phyloP scores from a whole-genome alignment of 2,888 invertebrate species.

The Entomobrya proxima region DNA sequence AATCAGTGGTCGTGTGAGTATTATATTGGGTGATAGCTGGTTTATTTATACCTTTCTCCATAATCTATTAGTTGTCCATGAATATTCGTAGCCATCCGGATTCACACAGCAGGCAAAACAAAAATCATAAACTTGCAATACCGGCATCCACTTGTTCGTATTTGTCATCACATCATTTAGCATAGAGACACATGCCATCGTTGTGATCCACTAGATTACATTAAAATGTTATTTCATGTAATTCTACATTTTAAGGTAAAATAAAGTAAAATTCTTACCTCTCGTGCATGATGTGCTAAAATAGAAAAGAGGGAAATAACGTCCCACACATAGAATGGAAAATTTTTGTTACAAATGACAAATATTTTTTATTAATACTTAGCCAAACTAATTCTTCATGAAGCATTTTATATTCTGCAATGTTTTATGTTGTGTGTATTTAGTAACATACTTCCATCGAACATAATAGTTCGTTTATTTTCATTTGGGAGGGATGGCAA shows the following conservation, averaged over 20 bases:
- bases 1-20: too few relatives aligned
- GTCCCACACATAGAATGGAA: too few relatives aligned
- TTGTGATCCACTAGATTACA: slow-evolving; percentile 55
- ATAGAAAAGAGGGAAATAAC: not conserved
- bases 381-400: too few relatives aligned
- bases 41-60: slow-evolving; percentile 77
- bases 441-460: slow-evolving; percentile 38
- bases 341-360: too few relatives aligned
- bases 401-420: too few relatives aligned
- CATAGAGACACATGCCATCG: not conserved
- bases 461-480: slow-evolving; percentile 21
- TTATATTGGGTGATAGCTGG: too few relatives aligned
- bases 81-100: slow-evolving; percentile 63
- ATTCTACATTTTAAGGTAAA: not conserved
- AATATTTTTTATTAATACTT: too few relatives aligned
- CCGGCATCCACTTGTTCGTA: not conserved
- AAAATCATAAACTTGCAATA: not conserved
- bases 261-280: slow-evolving; percentile 22
- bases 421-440: too few relatives aligned
- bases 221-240: not conserved
- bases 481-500: too few relatives aligned
- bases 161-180: not conserved
- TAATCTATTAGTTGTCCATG: slow-evolving; percentile 76
- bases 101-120: not conserved
- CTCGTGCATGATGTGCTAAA: slow-evolving; percentile 47